A percentile compares a stretch with the other conserved stretches of the same genome.
Conservation (phyloP, 2,797 vertebrate species). For the Notolabrus celidotus region DNA sequence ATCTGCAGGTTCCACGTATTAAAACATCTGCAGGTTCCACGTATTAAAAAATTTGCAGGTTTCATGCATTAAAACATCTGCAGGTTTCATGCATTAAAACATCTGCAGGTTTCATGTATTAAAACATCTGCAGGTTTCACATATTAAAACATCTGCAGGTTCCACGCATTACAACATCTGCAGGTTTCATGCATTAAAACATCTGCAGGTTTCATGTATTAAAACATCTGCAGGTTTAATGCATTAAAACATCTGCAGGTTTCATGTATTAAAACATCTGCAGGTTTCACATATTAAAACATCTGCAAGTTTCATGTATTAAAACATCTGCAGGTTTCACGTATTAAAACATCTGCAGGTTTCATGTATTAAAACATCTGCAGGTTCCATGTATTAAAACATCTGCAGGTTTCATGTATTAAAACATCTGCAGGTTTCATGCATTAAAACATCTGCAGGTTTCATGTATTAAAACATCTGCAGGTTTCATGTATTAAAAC, state of each 20-base stretch:
- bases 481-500: conserved; percentile 53
- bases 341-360: conserved; percentile 45
- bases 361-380: conserved; percentile 45
- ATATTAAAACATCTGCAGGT: conserved; percentile 47
- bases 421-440: conserved; percentile 42
- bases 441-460: conserved; percentile 45
- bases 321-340: conserved; percentile 42
- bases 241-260: conserved; percentile 45
- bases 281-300: conserved; percentile 57
- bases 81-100: conserved; percentile 53
- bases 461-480: conserved; percentile 45
- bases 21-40: too few species aligned
- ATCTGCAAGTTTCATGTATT: conserved; percentile 38
- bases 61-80: conserved; percentile 45
- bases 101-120: conserved; percentile 38
- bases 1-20: too few species aligned
- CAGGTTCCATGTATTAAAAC: conserved; percentile 53
- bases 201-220: conserved; percentile 38
- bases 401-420: conserved; percentile 38
- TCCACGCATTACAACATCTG: conserved; percentile 45
- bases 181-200: conserved; percentile 53
- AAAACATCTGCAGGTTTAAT: conserved; percentile 42
- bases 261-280: conserved; percentile 45
- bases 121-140: conserved; percentile 42
- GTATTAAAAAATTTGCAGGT: too few species aligned